phyloP scores from a whole-genome alignment of 2,113 vertebrate genomes.

The Lycaon pictus region DNA sequence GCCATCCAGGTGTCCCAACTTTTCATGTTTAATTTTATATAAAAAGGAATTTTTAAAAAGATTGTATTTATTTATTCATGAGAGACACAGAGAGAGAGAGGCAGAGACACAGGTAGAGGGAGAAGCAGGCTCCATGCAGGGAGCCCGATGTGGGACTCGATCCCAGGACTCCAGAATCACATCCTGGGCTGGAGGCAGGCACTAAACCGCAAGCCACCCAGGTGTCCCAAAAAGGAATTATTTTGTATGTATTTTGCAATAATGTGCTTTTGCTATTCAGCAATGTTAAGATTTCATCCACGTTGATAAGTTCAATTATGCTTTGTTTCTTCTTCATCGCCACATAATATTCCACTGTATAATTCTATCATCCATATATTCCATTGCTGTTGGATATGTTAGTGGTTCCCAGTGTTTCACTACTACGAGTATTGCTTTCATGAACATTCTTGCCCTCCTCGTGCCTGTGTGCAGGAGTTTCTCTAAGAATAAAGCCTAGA shows the following conservation, averaged over 20 bases:
- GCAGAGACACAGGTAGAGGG: no score
- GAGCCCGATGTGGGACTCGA: no score
- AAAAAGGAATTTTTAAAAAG: no score
- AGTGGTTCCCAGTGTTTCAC: neutral
- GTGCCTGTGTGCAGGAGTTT: neutral
- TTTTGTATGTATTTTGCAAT: neutral
- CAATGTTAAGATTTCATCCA: neutral
- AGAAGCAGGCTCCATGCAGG: no score
- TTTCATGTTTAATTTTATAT: no score
- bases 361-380: neutral
- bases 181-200: no score
- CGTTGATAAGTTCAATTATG: neutral
- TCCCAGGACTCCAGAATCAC: no score
- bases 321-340: neutral
- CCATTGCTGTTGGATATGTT: neutral
- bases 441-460: neutral
- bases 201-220: no score
- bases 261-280: neutral
- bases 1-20: no score
- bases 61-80: no score
- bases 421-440: neutral
- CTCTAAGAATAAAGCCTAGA: neutral
- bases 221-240: neutral
- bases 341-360: accelerated
- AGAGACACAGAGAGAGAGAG: no score